Evolutionary conservation across 2,888 invertebrate genomes (phyloP).

Genomic region (Limnephilus lunatus): DNA sequence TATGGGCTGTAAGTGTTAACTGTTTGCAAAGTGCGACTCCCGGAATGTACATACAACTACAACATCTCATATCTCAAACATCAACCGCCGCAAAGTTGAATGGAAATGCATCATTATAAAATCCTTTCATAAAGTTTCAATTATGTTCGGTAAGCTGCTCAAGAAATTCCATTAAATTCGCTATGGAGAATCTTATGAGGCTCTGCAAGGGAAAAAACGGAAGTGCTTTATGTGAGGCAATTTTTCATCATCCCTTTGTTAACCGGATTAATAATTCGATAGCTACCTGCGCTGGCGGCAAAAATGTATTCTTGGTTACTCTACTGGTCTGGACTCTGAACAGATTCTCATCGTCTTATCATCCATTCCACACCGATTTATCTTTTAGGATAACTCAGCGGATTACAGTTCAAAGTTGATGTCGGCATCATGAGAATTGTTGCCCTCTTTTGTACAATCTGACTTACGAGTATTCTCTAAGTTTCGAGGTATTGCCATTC

Average conservation of each 20-base stretch:
- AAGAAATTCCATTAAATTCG: conserved; percentile 33
- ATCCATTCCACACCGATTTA: not conserved
- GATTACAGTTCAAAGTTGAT: not conserved
- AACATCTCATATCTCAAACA: not conserved
- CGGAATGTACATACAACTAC: not conserved
- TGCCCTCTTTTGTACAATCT: not conserved
- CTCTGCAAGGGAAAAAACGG: not conserved
- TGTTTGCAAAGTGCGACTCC: too few relatives aligned
- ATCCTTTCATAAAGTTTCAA: conserved; percentile 36
- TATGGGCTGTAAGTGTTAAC: too few relatives aligned
- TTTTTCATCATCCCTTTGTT: conserved; percentile 17
- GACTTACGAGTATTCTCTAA: too few relatives aligned
- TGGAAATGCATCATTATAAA: conserved; percentile 28
- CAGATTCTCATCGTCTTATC: not conserved
- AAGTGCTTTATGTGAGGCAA: conserved; percentile 6
- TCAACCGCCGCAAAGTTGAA: conserved; percentile 16
- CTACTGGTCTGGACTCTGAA: not conserved
- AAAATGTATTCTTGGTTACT: not conserved
- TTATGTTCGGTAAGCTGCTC: conserved; percentile 47
- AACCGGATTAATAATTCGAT: not conserved
- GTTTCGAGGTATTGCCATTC: too few relatives aligned
- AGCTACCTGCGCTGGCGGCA: not conserved
- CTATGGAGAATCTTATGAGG: not conserved
- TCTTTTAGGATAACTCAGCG: not conserved
- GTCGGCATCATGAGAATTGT: not conserved